These are phyloP conservation scores for Caracal caracal DNA, from an alignment of 2,113 vertebrate genomes.

Conservation along the genomic window DNA sequence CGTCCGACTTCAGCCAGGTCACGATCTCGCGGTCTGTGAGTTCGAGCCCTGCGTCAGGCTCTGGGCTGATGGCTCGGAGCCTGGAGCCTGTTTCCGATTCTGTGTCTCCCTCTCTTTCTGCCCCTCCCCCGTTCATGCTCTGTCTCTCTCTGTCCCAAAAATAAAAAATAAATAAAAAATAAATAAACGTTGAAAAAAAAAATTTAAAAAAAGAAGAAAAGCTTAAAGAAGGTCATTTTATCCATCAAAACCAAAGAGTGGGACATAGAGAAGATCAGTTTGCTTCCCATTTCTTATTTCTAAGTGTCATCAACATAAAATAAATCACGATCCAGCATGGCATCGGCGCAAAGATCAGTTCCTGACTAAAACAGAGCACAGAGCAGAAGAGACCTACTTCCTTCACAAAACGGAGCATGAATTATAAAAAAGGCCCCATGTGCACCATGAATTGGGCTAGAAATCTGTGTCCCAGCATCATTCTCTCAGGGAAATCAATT, in stretches of 20 bases:
- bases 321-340: neutral
- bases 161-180: no score
- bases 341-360: neutral
- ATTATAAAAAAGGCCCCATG: neutral
- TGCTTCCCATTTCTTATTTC: conserved; percentile 6
- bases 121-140: no score
- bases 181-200: no score
- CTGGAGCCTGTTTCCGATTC: no score
- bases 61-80: no score
- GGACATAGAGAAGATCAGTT: neutral
- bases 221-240: neutral
- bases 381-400: conserved; percentile 16
- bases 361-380: neutral
- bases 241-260: neutral
- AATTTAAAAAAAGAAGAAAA: conserved; percentile 1
- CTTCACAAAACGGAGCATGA: neutral
- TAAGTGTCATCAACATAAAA: conserved; percentile 28
- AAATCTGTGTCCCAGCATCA: neutral
- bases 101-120: no score
- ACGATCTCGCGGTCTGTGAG: no score
- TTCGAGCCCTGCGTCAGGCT: no score
- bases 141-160: no score
- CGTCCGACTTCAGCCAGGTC: no score
- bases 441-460: neutral
- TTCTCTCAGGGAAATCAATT: conserved; percentile 26